phyloP scores from a whole-genome alignment of 2,113 vertebrate genomes.

The Drymodes brunneopygia region DNA sequence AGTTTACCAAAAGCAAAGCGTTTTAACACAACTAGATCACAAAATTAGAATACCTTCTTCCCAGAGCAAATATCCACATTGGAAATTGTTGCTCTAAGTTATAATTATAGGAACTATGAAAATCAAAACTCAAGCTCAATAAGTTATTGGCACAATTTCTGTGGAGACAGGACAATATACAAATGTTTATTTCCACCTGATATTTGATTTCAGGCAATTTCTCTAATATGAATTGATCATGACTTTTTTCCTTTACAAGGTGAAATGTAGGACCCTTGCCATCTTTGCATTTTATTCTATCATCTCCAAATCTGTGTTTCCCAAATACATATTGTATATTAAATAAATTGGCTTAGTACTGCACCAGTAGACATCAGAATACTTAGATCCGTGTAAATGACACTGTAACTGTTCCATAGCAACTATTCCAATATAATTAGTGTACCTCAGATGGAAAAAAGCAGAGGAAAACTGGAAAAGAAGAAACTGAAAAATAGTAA shows the following conservation, averaged over 20 bases:
- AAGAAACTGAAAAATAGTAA: background rate
- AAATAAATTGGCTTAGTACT: background rate
- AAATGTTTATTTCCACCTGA: background rate
- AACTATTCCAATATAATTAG: background rate
- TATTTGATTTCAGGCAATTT: background rate
- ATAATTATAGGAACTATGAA: background rate
- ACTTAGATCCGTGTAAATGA: background rate
- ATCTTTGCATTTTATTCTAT: background rate
- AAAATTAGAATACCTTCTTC: background rate
- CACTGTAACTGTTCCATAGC: background rate
- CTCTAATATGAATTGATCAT: background rate
- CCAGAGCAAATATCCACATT: background rate
- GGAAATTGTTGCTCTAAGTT: background rate
- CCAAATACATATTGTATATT: background rate
- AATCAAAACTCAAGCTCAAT: background rate
- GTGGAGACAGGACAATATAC: background rate
- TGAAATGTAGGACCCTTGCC: background rate
- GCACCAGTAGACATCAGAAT: background rate
- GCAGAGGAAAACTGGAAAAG: background rate
- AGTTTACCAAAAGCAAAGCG: background rate
- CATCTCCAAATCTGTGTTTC: background rate
- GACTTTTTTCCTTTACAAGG: background rate
- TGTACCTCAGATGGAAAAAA: background rate
- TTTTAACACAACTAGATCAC: background rate
- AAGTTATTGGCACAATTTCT: background rate